These are phyloP conservation scores for Neomonachus schauinslandi DNA, from an alignment of 2,113 vertebrate genomes.

Conservation along the genomic window DNA sequence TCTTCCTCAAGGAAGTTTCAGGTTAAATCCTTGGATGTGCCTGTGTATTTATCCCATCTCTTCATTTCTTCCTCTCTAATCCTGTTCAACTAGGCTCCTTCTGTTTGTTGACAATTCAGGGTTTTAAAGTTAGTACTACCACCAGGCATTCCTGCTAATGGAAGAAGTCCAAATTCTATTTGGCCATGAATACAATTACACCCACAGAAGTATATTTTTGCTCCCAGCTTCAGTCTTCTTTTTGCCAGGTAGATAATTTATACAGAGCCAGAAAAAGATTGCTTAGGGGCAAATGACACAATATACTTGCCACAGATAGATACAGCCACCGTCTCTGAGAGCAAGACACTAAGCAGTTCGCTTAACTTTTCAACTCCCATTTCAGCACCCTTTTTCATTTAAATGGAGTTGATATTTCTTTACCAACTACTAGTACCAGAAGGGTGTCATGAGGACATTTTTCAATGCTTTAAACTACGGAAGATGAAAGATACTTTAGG, in stretches of 20 bases:
- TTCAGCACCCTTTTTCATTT: conserved; percentile 46
- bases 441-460: conserved; percentile 63
- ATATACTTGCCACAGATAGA: conserved; percentile 68
- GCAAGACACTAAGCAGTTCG: conserved; percentile 6
- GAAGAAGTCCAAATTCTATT: conserved; percentile 78
- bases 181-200: conserved; percentile 81
- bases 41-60: conserved; percentile 12
- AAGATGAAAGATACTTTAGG: conserved; percentile 44
- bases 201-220: conserved; percentile 83
- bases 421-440: conserved; percentile 7
- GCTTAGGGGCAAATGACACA: conserved; percentile 78
- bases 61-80: conserved; percentile 56
- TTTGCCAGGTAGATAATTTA: conserved; percentile 84
- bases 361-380: conserved; percentile 34
- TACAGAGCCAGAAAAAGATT: conserved; percentile 80
- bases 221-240: conserved; percentile 75
- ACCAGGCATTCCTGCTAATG: conserved; percentile 80
- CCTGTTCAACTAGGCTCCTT: conserved; percentile 68
- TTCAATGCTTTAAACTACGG: conserved; percentile 56
- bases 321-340: conserved; percentile 48
- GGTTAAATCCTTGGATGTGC: conserved; percentile 9
- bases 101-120: conserved; percentile 78
- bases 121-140: conserved; percentile 81
- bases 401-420: conserved; percentile 54
- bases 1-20: background rate